Evolutionary conservation across 2,888 invertebrate genomes (phyloP), one percentile per base, ranked within the genome.

Genomic region (Hemistola chrysoprasaria): DNA sequence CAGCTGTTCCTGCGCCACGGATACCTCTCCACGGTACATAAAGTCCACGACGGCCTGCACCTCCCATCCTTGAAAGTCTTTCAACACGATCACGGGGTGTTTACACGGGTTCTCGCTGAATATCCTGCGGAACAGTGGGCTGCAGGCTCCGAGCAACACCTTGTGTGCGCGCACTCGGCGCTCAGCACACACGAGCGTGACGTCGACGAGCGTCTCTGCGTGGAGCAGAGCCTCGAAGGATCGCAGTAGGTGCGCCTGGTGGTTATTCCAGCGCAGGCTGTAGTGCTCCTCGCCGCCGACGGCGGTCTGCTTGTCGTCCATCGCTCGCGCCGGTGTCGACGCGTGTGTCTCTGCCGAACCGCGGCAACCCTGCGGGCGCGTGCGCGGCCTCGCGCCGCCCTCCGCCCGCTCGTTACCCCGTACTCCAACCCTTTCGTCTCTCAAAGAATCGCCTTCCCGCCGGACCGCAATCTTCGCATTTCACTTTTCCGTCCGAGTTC

Each of bases 1-100:
- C 11, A 97, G 89, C 50, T 96, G 95, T 69, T 96, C 95, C 65
- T 96, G 95, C 4, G 94, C 93, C 34, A 97, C 96, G 56, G 95
- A 95, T 59, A 97, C 96, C 86, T 97, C 96, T 23, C 97, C 97
- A 57, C 95, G 94, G 85, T 97, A 97, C 96, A 97, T 97, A 71
- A 97, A 97, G 83, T 96, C 95, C 48, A 97, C 94, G 47, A 97
- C 94, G 22, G 96, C 95, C 65, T 95, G 95, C 49, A 97, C 94
- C 66, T 97, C 96, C 93, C 95, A 95, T 56, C 94, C 95, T 65
- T 93, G 92, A 76, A 96, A 95, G 88, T 97, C 97, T 78, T 97
- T 97, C 48, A 97, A 86, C 58, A 97, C 96, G 71, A 97, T 96
- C 59, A 97, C 95, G 25, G 97, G 97, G 77, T 97, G 97, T 78